A percentile compares a stretch with the other conserved stretches of the same genome.
phyloP scores from a whole-genome alignment of 2,797 vertebrate species.

The Heterohyrax brucei region DNA sequence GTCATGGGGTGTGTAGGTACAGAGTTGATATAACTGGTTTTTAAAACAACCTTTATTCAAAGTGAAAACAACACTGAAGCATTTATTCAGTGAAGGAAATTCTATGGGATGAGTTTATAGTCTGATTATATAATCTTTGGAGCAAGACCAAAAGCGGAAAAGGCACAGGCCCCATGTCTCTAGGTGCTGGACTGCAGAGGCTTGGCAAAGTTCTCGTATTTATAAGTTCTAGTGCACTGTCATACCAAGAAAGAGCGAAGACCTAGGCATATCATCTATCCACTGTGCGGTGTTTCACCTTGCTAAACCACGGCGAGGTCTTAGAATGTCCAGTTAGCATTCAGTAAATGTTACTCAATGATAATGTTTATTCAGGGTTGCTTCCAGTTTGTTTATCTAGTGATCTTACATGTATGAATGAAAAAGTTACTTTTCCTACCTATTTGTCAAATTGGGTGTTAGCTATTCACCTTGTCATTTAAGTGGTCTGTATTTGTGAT shows the following conservation, averaged over 20 bases:
- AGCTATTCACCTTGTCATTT: not conserved
- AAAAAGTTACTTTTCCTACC: conserved; percentile 7
- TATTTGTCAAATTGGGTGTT: conserved; percentile 4
- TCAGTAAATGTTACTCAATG: not conserved
- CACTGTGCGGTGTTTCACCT: not conserved
- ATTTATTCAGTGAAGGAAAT: not conserved
- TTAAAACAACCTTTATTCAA: conserved; percentile 20
- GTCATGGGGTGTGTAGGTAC: not conserved
- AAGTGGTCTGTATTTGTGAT: conserved; percentile 30
- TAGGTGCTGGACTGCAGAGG: not conserved
- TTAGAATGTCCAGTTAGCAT: not conserved
- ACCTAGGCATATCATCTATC: not conserved
- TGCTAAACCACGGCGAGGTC: not conserved
- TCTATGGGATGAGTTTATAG: not conserved
- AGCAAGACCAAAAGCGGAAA: not conserved
- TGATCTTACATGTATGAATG: not conserved
- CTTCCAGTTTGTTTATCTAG: conserved; percentile 12
- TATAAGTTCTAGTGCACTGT: not conserved
- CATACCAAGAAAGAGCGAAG: not conserved
- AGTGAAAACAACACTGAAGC: not conserved
- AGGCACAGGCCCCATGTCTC: too few relatives aligned
- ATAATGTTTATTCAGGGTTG: not conserved
- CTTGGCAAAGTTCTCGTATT: not conserved
- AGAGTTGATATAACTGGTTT: not conserved
- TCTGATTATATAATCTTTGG: not conserved